These are phyloP conservation scores for Orthosia gracilis DNA, from an alignment of 2,888 invertebrate genomes.

Conservation along the genomic window DNA sequence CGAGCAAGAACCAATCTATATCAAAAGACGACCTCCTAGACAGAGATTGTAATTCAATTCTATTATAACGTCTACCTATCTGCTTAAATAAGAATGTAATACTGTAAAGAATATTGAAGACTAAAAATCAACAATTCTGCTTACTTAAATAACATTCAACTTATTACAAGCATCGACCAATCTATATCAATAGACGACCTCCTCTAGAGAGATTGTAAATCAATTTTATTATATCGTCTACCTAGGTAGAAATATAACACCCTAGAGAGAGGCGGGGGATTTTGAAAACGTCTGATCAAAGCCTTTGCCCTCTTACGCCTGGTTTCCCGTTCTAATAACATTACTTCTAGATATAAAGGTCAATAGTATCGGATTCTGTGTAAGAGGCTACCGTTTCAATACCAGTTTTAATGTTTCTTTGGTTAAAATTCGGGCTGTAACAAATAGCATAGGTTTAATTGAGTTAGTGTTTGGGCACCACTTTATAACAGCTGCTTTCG, in stretches of 20 bases:
- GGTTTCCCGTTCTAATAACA: conserved; percentile 30
- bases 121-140: too few relatives aligned
- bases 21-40: too few relatives aligned
- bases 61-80: not conserved
- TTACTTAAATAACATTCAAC: too few relatives aligned
- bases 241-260: conserved; percentile 25
- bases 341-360: not conserved
- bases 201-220: not conserved
- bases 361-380: conserved; percentile 1
- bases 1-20: too few relatives aligned
- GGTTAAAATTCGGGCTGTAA: not conserved
- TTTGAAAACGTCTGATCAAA: conserved; percentile 56
- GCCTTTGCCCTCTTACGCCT: conserved; percentile 14
- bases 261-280: conserved; percentile 32
- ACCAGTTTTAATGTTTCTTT: not conserved
- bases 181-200: too few relatives aligned
- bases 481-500: too few relatives aligned
- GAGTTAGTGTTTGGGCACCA: too few relatives aligned
- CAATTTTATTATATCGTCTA: not conserved
- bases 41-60: not conserved
- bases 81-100: not conserved
- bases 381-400: not conserved
- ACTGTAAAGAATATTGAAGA: too few relatives aligned
- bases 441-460: too few relatives aligned
- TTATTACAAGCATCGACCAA: too few relatives aligned